These are phyloP conservation scores for Solea senegalensis DNA, from an alignment of 2,113 vertebrate species.

Conservation along the genomic window DNA sequence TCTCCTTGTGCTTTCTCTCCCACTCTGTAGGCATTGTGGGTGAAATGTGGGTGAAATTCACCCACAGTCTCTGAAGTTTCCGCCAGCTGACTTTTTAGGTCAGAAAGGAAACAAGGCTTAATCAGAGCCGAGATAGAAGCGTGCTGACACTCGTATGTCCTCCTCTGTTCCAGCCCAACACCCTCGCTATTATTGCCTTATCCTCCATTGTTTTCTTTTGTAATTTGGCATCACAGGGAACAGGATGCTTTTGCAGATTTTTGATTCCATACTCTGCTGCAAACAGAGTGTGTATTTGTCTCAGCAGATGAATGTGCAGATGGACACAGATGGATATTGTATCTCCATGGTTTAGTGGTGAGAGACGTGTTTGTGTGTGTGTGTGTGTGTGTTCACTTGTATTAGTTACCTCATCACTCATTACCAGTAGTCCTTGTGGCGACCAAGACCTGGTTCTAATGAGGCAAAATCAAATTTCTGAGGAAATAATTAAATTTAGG, in stretches of 20 bases:
- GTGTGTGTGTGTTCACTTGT: slow-evolving; percentile 23
- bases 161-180: slow-evolving; percentile 45
- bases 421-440: too few species aligned
- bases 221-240: slow-evolving; percentile 31
- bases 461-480: too few species aligned
- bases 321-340: slow-evolving; percentile 64
- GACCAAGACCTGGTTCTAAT: too few species aligned
- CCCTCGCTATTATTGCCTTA: slow-evolving; percentile 46
- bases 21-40: slow-evolving; percentile 43
- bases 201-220: slow-evolving; percentile 16
- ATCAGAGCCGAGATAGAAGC: slow-evolving; percentile 75
- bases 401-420: background rate
- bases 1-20: slow-evolving; percentile 35
- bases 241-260: slow-evolving; percentile 34
- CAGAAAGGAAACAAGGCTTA: slow-evolving; percentile 72
- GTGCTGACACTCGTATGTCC: slow-evolving; percentile 54
- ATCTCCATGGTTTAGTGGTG: slow-evolving; percentile 38
- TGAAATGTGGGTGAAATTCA: slow-evolving; percentile 58
- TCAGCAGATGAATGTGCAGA: slow-evolving; percentile 59
- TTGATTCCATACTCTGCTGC: slow-evolving; percentile 44
- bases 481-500: too few species aligned
- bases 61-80: slow-evolving; percentile 71
- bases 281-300: slow-evolving; percentile 56
- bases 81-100: slow-evolving; percentile 78
- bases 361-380: slow-evolving; percentile 43